These are phyloP conservation scores for Blennius ocellaris DNA, from an alignment of 2,113 vertebrate species.

Conservation along the genomic window DNA sequence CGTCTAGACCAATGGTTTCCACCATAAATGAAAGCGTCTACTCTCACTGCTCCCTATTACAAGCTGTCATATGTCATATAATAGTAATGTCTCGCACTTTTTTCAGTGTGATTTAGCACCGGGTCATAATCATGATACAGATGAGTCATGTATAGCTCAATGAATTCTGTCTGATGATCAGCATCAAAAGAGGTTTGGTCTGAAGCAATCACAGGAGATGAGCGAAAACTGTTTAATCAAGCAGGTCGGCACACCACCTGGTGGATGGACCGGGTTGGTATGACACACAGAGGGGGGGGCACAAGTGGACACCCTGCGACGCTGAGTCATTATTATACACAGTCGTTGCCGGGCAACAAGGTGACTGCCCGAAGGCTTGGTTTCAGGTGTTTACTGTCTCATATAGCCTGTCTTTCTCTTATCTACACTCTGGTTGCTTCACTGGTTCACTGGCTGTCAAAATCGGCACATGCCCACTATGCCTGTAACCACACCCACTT, in stretches of 20 bases:
- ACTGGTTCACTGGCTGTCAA: slow-evolving; percentile 50
- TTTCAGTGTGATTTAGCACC: slow-evolving; percentile 9
- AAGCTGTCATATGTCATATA: neutral
- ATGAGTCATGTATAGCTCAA: slow-evolving; percentile 46
- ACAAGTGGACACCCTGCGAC: slow-evolving; percentile 12
- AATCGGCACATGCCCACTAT: slow-evolving; percentile 19
- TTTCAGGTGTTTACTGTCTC: slow-evolving; percentile 53
- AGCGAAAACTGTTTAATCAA: slow-evolving; percentile 37
- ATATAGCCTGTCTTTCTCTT: slow-evolving; percentile 33
- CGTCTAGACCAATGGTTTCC: slow-evolving; percentile 71
- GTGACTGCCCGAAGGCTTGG: slow-evolving; percentile 11
- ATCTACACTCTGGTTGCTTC: slow-evolving; percentile 42
- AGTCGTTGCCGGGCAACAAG: slow-evolving; percentile 43
- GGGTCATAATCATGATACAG: slow-evolving; percentile 24
- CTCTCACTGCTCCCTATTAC: neutral
- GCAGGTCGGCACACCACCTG: slow-evolving; percentile 57
- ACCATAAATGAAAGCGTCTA: slow-evolving; percentile 57
- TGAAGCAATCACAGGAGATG: slow-evolving; percentile 50
- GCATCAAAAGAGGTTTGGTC: slow-evolving; percentile 2
- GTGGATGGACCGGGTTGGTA: slow-evolving; percentile 34
- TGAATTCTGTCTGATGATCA: neutral
- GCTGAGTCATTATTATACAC: slow-evolving; percentile 39
- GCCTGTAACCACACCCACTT: slow-evolving; percentile 29
- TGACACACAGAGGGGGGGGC: slow-evolving; percentile 34
- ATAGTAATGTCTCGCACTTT: neutral